Conservation (phyloP, 2,113 vertebrate species). For the Penelope pileata region DNA sequence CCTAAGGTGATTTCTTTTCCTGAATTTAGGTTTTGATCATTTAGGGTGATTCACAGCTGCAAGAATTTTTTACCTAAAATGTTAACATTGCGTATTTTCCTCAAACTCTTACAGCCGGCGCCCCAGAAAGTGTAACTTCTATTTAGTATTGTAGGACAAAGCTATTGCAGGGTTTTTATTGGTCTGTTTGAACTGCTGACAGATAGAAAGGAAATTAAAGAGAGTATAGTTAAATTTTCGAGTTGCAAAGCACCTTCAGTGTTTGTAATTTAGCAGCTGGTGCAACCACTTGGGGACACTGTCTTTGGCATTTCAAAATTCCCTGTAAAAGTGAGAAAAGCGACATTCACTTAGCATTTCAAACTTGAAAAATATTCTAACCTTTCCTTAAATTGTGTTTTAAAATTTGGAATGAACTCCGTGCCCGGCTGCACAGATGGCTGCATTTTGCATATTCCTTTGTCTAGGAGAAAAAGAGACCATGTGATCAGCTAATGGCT, state of each 20-base stretch:
- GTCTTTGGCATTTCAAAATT: constrained; percentile 14
- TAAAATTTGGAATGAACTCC: constrained; percentile 7
- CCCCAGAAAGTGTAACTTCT: neutral
- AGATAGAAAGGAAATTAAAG: neutral
- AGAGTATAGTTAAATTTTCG: neutral
- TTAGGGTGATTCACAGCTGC: neutral
- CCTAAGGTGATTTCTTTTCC: neutral
- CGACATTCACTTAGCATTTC: constrained; percentile 22
- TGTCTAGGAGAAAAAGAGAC: neutral
- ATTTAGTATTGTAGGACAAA: neutral
- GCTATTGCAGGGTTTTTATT: neutral
- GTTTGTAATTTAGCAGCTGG: constrained; percentile 4
- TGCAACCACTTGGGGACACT: neutral
- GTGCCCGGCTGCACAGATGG: constrained; percentile 9
- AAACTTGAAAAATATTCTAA: constrained; percentile 34
- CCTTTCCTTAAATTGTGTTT: constrained; percentile 10
- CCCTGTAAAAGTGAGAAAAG: neutral
- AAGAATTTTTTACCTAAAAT: neutral
- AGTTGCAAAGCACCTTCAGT: neutral
- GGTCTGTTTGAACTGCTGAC: neutral
- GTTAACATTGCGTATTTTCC: neutral
- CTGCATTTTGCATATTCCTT: constrained; percentile 19
- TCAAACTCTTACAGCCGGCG: neutral
- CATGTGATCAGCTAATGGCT: constrained; percentile 14
- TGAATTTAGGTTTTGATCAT: neutral